Conservation (phyloP, 2,113 vertebrate species). For the Stercorarius parasiticus region DNA sequence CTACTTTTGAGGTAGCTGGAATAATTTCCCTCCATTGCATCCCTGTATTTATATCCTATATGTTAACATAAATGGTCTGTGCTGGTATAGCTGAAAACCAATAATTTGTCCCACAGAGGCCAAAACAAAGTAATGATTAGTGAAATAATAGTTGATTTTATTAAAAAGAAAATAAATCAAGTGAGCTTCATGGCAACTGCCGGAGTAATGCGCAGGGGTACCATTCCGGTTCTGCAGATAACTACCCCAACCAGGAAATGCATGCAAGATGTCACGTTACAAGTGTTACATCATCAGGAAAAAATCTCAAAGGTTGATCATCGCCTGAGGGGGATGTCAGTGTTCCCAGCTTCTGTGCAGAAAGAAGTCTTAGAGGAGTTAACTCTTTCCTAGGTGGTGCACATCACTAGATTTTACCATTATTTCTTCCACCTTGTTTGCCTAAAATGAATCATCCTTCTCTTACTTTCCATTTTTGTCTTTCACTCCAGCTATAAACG, state of each 20-base stretch:
- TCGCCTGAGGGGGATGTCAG: constrained; percentile 34
- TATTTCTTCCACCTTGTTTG: neutral
- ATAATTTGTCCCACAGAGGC: neutral
- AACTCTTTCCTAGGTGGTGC: constrained; percentile 35
- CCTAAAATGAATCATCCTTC: neutral
- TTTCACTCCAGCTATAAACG: neutral
- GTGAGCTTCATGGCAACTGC: neutral
- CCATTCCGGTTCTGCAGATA: neutral
- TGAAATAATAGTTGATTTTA: neutral
- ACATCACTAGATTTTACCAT: neutral
- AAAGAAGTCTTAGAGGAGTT: neutral
- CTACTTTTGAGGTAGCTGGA: neutral
- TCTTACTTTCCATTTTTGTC: neutral
- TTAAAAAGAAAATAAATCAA: neutral
- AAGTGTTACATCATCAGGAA: constrained; percentile 49
- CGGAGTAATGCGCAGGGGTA: neutral
- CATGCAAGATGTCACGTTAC: constrained; percentile 53
- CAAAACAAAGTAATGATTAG: neutral
- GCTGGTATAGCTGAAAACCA: neutral
- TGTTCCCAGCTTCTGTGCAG: neutral
- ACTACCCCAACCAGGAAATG: neutral
- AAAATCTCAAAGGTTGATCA: constrained; percentile 53
- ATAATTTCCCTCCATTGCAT: neutral
- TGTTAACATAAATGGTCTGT: neutral
- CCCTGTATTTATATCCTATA: neutral